Evolutionary conservation across 2,797 vertebrate species (phyloP), one percentile per base, ranked within the genome.

Genomic region (Brotula barbata): DNA sequence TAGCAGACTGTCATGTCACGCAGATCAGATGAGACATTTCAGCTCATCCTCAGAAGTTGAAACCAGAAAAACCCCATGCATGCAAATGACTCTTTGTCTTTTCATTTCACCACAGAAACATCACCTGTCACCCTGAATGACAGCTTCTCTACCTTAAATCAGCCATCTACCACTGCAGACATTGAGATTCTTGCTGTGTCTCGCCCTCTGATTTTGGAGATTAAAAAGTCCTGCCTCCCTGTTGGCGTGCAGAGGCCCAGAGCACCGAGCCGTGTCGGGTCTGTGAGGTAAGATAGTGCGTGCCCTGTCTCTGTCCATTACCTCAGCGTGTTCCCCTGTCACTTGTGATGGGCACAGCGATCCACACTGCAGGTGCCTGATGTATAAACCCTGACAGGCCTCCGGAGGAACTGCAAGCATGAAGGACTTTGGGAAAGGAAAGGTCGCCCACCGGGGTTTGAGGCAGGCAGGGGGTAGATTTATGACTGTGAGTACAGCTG

Each of bases 351-450:
- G 46, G 63, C 23, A 2, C 66, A 53, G 62, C 40, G 1, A 17
- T 17, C 58, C 57, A 20, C 34, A 3, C 64, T 1, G 60, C 60
- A 41, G 64, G 46, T 7, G 39, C n/a, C 34, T 77, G 74, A 77
- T 69, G 74, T 52, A 69, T 67, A 2, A 72, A 60, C 45, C 37
- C 58, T 71, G 75, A 75, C 75, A 74, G 62, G 59, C 42, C 64
- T 66, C 49, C 1, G 15, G 58, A 60, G 51, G 45, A 73, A 58
- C 58, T 20, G 47, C 50, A 21, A 23, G 58, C 44, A 41, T 67
- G 62, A 70, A 76, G 68, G 54, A 64, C 61, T 73, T 2, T 31
- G 57, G 58, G 45, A 28, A 51, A 19, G 10, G 40, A 50, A 37
- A 64, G 73, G 66, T 52, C 49, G n/a, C 41, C 40, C 14, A 0